Evolutionary conservation across 2,888 invertebrate genomes (phyloP), one percentile per base, ranked within the genome.

Genomic region (Drosophila anomelani): DNA sequence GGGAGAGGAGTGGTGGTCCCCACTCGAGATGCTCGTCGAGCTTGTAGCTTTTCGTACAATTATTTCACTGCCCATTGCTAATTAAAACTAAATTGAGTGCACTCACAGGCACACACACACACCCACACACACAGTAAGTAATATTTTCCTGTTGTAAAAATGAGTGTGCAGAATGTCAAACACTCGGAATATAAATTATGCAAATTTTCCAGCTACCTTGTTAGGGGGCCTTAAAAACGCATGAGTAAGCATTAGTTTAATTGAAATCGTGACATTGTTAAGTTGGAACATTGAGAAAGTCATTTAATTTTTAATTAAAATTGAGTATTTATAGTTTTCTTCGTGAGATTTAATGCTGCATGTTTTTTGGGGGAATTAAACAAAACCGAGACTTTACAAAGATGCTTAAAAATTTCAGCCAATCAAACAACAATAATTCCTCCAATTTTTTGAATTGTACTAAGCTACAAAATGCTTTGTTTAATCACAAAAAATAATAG

Each of bases 51-150:
- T 82, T 56, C 71, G 64, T 80, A 88, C 76, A 89, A 89, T 89
- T 83, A 85, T 85, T 83, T 75, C 75, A 83, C 29, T 88, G 88
- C 89, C 80, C 76, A 85, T 89, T 85, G 86, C 85, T 88, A 85
- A 85, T 85, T 85, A 89, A 85, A 85, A 81, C 84, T 86, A 89
- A 86, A 86, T 89, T 89, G 86, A 89, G 79, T 83, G 75, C 84
- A 77, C 60, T 72, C 69, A 51, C 20, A 34, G 20, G n/a, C n/a
- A 23, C 8, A 23, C 44, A 23, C 44, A 44, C 26, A 80, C 54
- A 68, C 41, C 68, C 38, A 58, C 44, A 74, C 46, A 64, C 20
- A 32, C 29, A 34, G 47, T 12, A 32, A 61, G 43, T 15, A 39
- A 20, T 20, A 34, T 34, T 51, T 51, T 34, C 9, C 51, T 15